Conservation (phyloP, 2,888 invertebrate species). For the Trichogramma dendrolimi region DNA sequence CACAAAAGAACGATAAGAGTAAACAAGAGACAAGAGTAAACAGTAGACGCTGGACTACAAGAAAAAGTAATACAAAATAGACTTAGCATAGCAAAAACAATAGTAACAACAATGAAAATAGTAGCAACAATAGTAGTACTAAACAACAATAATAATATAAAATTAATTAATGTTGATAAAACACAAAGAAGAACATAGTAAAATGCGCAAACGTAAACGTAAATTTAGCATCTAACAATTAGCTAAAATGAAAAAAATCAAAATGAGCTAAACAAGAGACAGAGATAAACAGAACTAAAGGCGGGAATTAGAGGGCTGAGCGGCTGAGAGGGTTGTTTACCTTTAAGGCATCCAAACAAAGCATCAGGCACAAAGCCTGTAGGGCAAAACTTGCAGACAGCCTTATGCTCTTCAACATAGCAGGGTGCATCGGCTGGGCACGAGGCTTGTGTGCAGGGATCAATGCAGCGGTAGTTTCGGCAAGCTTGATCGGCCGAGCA, state of each 20-base stretch:
- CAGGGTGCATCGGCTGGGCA: constrained; percentile 84
- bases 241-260: constrained; percentile 2
- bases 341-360: constrained; percentile 92
- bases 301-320: constrained; percentile 5
- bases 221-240: background rate
- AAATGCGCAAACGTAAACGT: too few relatives aligned
- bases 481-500: constrained; percentile 82
- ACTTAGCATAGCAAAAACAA: too few relatives aligned
- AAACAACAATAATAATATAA: constrained; percentile 5
- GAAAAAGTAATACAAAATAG: constrained; percentile 6
- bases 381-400: constrained; percentile 94
- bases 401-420: constrained; percentile 90
- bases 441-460: constrained; percentile 81
- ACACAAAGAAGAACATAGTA: background rate
- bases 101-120: too few relatives aligned
- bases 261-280: constrained; percentile 7
- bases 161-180: constrained; percentile 1
- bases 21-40: too few relatives aligned
- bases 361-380: constrained; percentile 87
- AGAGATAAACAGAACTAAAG: background rate
- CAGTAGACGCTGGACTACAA: background rate
- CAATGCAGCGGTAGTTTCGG: constrained; percentile 83
- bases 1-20: too few relatives aligned
- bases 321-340: constrained; percentile 61
- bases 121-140: background rate